These are phyloP conservation scores for Zosterops hypoxanthus DNA, from an alignment of 2,113 vertebrate genomes.

Conservation along the genomic window DNA sequence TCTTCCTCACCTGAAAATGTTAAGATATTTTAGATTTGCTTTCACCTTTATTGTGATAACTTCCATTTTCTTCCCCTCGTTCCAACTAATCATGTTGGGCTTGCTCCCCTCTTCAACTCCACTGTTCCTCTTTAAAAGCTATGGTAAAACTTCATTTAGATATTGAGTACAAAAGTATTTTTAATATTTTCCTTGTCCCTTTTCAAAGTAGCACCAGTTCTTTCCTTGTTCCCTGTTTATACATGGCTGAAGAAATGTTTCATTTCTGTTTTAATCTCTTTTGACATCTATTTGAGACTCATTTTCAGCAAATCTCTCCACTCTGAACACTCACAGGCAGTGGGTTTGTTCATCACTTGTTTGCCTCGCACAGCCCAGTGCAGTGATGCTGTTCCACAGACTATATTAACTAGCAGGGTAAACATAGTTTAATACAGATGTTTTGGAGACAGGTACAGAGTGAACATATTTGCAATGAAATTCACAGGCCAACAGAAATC, in stretches of 20 bases:
- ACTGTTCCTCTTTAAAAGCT: neutral
- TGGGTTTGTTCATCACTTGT: neutral
- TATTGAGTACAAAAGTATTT: neutral
- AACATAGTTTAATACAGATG: neutral
- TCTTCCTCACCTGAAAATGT: neutral
- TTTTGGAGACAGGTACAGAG: neutral
- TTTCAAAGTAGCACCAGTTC: neutral
- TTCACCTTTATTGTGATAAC: neutral
- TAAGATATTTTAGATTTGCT: neutral
- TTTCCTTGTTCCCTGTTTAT: neutral
- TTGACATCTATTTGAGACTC: neutral
- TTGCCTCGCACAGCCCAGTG: neutral
- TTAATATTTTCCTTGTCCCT: neutral
- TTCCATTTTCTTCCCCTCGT: neutral
- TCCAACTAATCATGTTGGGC: neutral
- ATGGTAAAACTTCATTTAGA: neutral
- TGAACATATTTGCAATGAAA: constrained; percentile 9
- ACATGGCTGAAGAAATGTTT: neutral
- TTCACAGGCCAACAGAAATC: constrained; percentile 35
- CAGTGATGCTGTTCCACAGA: neutral
- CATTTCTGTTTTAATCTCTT: neutral
- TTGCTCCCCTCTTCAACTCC: neutral
- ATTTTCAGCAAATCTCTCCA: neutral
- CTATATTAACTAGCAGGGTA: neutral
- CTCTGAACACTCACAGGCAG: neutral